phyloP scores from a whole-genome alignment of 2,888 invertebrate genomes.

The Oxyteleia sp. region DNA sequence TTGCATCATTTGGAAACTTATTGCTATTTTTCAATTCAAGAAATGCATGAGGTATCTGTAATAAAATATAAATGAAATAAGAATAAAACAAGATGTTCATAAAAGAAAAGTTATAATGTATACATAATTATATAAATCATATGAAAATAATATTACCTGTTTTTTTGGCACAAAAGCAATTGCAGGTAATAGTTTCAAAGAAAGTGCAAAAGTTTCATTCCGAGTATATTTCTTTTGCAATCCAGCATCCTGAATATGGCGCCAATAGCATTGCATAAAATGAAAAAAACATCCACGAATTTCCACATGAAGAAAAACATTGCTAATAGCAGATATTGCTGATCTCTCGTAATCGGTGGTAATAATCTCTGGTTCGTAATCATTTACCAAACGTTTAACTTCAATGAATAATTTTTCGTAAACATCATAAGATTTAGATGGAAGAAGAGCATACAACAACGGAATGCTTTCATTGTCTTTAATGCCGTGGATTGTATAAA shows the following conservation, averaged over 20 bases:
- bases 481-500: slow-evolving; percentile 26
- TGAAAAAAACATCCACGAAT: slow-evolving; percentile 24
- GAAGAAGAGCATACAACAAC: slow-evolving; percentile 9
- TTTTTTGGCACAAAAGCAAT: slow-evolving; percentile 25
- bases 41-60: background rate
- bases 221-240: slow-evolving; percentile 2
- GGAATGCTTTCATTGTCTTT: slow-evolving; percentile 16
- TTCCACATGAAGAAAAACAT: background rate
- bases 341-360: slow-evolving; percentile 13
- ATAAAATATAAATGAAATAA: slow-evolving; percentile 18
- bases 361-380: slow-evolving; percentile 21
- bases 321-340: background rate
- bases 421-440: background rate
- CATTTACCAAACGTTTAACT: background rate
- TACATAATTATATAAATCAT: background rate
- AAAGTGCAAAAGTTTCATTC: slow-evolving; percentile 14
- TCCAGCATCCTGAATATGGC: slow-evolving; percentile 9
- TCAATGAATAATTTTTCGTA: slow-evolving; percentile 7
- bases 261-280: slow-evolving; percentile 28
- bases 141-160: slow-evolving; percentile 1
- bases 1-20: slow-evolving; percentile 3
- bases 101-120: no score
- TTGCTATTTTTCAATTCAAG: background rate
- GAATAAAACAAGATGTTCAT: no score
- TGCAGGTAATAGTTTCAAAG: slow-evolving; percentile 18